Base-by-base conservation (phyloP, 2,113 vertebrate species). In the Caretta caretta region DNA sequence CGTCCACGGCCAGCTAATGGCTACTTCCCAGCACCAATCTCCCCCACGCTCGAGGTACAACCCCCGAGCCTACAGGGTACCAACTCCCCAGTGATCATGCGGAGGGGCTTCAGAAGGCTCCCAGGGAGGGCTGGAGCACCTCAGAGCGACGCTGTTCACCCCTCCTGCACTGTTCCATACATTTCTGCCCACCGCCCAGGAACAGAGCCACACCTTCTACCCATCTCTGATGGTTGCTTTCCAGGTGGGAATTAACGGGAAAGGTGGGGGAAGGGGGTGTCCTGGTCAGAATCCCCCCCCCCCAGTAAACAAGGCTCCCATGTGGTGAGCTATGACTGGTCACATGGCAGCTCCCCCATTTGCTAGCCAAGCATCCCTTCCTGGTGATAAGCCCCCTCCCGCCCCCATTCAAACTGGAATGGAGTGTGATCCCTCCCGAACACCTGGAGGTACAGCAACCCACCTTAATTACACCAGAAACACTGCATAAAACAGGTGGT, bases 301-400 rank as follows among this genome's bases (percentile, higher is more conserved):
- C n/a, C 27, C 38, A 31, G 65, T n/a, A 38, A 3, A 72, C 8
- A 35, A 42, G 38, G 20, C n/a, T 42, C 20, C 69, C 20, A 42
- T 5, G 31, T 17, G 62, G 62, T 35, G 83, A 86, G 46, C 93
- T 53, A 86, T 88, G 92, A 27, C 87, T 87, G 92, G 87, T 93
- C 88, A 96, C 0, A 95, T 84, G 96, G 87, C 95, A 97, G 95
- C 95, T 95, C 96, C 92, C 95, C 96, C 88, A 51, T 89, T 97
- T 20, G 42, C 85, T 96, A 97, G 95, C 95, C 46, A 92, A 65
- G 31, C 3, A 2, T 31, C 62, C 87, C 96, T 88, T 95, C 56
- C 6, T 88, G 96, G 94, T 92, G 95, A 80, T 56, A 80, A 94
- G 90, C 87, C 95, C 96, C 86, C 89, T 93, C 92, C 89, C 59